phyloP scores from a whole-genome alignment of 92 coral and sea anemone species.

The Ricordea florida region DNA sequence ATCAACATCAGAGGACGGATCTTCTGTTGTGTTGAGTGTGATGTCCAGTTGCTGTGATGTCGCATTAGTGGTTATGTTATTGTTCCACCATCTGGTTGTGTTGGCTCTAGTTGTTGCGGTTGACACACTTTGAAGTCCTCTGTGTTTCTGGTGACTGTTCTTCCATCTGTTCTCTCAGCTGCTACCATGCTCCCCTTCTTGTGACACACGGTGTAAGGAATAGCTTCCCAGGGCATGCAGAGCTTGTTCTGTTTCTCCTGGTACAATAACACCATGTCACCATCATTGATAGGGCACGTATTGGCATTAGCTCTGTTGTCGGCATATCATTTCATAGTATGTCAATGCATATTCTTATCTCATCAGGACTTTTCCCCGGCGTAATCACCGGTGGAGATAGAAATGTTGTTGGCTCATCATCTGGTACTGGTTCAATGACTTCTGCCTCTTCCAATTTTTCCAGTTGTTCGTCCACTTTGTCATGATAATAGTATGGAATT shows the following conservation, averaged over 20 bases:
- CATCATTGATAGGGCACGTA: neutral
- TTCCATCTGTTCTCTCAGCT: neutral
- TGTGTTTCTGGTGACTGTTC: neutral
- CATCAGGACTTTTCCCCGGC: neutral
- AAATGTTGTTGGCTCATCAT: neutral
- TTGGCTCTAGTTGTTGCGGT: neutral
- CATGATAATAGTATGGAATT: neutral
- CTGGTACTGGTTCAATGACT: neutral
- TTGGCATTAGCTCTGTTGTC: conserved; percentile 8
- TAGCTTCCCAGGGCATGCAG: neutral
- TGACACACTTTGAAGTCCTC: neutral
- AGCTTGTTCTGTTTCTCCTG: conserved; percentile 10
- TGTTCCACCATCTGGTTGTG: neutral
- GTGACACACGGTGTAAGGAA: neutral
- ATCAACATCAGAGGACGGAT: neutral
- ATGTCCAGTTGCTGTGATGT: neutral
- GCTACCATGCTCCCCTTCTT: neutral
- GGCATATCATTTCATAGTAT: neutral
- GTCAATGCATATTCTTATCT: neutral
- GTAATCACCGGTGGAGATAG: neutral
- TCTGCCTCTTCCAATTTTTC: neutral
- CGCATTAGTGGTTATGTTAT: neutral
- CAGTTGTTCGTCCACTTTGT: neutral
- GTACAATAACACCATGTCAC: neutral
- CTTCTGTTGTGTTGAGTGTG: neutral